These are phyloP conservation scores for Deilephila elpenor DNA, from an alignment of 2,888 invertebrate genomes.

Conservation along the genomic window DNA sequence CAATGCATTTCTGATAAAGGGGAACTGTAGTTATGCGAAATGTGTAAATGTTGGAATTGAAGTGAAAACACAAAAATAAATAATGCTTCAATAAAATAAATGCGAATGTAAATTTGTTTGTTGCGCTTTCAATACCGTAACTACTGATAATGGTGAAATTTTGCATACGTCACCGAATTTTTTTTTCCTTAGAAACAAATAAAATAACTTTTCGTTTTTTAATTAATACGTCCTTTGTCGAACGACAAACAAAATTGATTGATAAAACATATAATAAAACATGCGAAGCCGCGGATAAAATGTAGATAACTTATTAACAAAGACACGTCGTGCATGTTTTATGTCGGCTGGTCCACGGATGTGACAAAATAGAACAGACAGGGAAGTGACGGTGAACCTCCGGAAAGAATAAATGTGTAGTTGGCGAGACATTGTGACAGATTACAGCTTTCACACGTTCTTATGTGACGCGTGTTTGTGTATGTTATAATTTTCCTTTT, in stretches of 20 bases:
- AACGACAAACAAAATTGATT: no score
- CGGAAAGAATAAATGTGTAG: slow-evolving; percentile 18
- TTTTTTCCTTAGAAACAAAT: no score
- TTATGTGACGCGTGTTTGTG: neutral
- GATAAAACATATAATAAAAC: no score
- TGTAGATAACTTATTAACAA: neutral
- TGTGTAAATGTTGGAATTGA: neutral
- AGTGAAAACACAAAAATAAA: neutral
- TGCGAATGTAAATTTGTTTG: no score
- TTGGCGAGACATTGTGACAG: slow-evolving; percentile 13
- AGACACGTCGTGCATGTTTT: neutral
- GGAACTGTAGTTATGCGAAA: slow-evolving; percentile 35
- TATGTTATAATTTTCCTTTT: neutral
- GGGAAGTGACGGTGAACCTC: slow-evolving; percentile 10
- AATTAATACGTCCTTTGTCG: no score
- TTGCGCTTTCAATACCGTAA: no score
- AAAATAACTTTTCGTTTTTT: no score
- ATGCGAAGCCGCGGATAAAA: no score
- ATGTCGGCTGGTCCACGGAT: neutral
- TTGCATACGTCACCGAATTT: no score
- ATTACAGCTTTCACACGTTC: slow-evolving; percentile 22
- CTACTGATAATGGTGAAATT: no score
- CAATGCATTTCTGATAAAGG: slow-evolving; percentile 58
- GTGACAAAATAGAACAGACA: slow-evolving; percentile 21
- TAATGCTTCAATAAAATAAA: no score